Evolutionary conservation across 2,113 vertebrate species (phyloP).

Genomic region (Nycticryphes semicollaris): DNA sequence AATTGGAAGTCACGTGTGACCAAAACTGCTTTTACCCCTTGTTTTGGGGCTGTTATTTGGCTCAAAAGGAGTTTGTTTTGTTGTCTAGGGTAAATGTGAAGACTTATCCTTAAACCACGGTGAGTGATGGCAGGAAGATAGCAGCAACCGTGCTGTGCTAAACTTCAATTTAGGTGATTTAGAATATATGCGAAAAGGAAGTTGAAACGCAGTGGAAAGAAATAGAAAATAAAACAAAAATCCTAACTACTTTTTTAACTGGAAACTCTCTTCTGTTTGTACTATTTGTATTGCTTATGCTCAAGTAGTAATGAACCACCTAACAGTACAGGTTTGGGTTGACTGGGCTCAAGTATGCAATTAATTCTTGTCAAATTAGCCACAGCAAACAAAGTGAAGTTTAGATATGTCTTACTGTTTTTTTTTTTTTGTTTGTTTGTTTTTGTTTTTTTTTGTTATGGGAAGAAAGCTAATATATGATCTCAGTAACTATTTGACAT

Average conservation of each 20-base stretch:
- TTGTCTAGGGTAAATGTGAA: not conserved
- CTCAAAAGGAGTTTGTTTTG: not conserved
- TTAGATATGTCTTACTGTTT: not conserved
- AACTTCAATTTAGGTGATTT: not conserved
- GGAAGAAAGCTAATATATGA: not conserved
- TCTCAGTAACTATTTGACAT: not conserved
- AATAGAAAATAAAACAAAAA: not conserved
- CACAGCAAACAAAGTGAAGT: not conserved
- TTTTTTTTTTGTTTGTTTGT: not conserved
- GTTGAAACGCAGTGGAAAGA: not conserved
- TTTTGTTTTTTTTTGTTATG: not conserved
- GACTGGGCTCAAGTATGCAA: not conserved
- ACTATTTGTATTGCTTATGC: not conserved
- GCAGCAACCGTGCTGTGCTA: not conserved
- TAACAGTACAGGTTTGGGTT: not conserved
- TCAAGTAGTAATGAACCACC: not conserved
- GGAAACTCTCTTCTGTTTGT: not conserved
- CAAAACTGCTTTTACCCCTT: not conserved
- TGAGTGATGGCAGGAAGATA: not conserved
- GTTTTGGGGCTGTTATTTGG: not conserved
- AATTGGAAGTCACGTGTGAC: not conserved
- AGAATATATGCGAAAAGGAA: not conserved
- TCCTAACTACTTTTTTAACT: rapidly evolving
- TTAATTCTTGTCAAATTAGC: not conserved
- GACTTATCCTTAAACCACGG: not conserved